Evolutionary conservation across 2,113 vertebrate species (phyloP).

Genomic region (Ibidorhyncha struthersii): DNA sequence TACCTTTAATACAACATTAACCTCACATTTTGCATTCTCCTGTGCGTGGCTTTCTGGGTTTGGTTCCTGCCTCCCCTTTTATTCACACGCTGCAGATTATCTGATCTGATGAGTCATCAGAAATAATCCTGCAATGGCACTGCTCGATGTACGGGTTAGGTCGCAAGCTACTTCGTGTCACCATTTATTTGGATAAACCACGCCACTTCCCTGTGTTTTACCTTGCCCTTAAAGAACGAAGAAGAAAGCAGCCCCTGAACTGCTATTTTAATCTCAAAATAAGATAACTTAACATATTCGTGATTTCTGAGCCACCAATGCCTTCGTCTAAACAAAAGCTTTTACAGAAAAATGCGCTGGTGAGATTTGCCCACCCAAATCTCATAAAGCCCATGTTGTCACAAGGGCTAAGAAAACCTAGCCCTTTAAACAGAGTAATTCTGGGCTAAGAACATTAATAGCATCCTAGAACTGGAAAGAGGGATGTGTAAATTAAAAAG

Average conservation of each 20-base stretch:
- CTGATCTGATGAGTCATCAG: slow-evolving; percentile 25
- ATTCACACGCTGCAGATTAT: neutral
- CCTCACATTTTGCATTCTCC: neutral
- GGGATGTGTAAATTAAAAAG: slow-evolving; percentile 57
- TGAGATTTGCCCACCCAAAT: slow-evolving; percentile 30
- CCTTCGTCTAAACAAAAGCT: slow-evolving; percentile 23
- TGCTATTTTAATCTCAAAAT: neutral
- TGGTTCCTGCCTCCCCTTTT: neutral
- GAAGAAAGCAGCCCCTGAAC: neutral
- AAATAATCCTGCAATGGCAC: neutral
- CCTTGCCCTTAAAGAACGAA: neutral
- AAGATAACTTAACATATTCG: neutral
- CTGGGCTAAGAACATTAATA: slow-evolving; percentile 53
- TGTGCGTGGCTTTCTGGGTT: neutral
- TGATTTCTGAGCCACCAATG: neutral
- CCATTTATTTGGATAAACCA: neutral
- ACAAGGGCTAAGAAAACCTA: slow-evolving; percentile 9
- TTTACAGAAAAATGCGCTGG: neutral
- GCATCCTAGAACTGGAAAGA: slow-evolving; percentile 44
- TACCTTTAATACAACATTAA: slow-evolving; percentile 11
- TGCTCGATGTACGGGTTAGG: neutral
- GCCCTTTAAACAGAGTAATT: slow-evolving; percentile 29
- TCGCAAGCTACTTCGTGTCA: neutral
- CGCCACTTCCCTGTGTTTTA: neutral
- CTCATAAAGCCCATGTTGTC: slow-evolving; percentile 6